Evolutionary conservation across 2,888 invertebrate species (phyloP), one percentile per base, ranked within the genome.

Genomic region (Amphimallon solstitiale): DNA sequence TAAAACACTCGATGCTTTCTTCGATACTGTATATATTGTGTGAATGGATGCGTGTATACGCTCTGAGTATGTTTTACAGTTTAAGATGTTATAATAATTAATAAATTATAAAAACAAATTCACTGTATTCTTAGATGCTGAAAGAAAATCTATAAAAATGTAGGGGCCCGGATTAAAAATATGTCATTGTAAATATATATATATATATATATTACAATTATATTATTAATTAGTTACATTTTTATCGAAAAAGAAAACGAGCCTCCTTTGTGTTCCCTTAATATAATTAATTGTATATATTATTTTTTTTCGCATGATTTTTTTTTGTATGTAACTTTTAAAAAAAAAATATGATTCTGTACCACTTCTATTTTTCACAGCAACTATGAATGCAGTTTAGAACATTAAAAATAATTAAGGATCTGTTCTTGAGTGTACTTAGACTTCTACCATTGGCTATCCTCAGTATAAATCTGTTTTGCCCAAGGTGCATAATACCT

Each of bases 361-460:
- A 29, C 29, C n/a, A 3, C 5, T 29, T 29, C 5, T 7, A 29
- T 64, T 66, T 67, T 62, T 40, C 43, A 17, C 64, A 59, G 62
- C 69, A 71, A 71, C 68, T 70, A 67, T 70, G 70, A 71, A 69
- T 69, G 71, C 71, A 66, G 71, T 64, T 67, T 69, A 70, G 72
- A 63, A 66, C 60, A 48, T 63, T 51, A 67, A 65, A 52, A 46
- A 68, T 70, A 71, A 71, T 70, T 74, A 74, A 76, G 73, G 76
- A 78, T 78, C 76, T 77, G 77, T 76, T 77, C 73, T 73, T 78
- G 77, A 75, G 75, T 78, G 78, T 78, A 78, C 78, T 78, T 78
- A 78, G 78, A 75, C 72, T 75, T 73, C 72, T 73, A 72, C 76
- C 75, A 73, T 68, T 71, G 70, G 68, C 68, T 72, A 71, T 68